Evolutionary conservation across 1,140 invertebrate species (phyloP), one percentile per base, ranked within the genome.

Genomic region (Drosophila kohkoa): DNA sequence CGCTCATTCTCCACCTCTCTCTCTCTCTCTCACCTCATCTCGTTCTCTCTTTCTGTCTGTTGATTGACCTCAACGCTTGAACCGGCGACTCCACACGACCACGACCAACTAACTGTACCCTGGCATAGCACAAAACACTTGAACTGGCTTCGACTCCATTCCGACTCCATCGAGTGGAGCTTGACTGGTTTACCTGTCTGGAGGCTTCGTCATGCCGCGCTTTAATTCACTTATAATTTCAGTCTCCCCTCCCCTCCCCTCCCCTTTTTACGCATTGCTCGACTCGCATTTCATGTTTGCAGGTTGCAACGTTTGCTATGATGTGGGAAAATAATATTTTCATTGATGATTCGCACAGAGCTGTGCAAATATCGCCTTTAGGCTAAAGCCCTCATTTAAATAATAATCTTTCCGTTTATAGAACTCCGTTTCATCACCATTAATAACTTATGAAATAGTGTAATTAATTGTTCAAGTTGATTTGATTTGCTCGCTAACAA

Each of bases 171-270:
- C 13, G 30, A 62, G 30, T 10, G 48, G n/a, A 15, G 15, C 46
- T 43, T 16, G 11, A 28, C 38, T 41, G 15, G 7, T 13, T 38
- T 67, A 67, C 63, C 63, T 66, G 55, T 41, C 46, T 60, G 46
- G 8, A 52, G 16, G 38, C 52, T 52, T 38, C 68, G 52, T 65
- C 71, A 46, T 45, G 74, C 41, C 54, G 75, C 77, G 51, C 73
- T 76, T 82, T 87, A 85, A 89, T 89, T 85, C 86, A 77, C 85
- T 77, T 89, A 81, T 88, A 85, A 76, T 83, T 77, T 77, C 64
- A 59, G 28, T 8, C n/a, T 28, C 15, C 20, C 11, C 7, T n/a
- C n/a, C n/a, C n/a, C n/a, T n/a, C n/a, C n/a, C n/a, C n/a, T 16
- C 43, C 46, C 64, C 49, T 25, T 28, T 68, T 49, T 38, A 32